Evolutionary conservation across 2,113 vertebrate genomes (phyloP), one percentile per base, ranked within the genome.

Genomic region (Syngnathus scovelli): DNA sequence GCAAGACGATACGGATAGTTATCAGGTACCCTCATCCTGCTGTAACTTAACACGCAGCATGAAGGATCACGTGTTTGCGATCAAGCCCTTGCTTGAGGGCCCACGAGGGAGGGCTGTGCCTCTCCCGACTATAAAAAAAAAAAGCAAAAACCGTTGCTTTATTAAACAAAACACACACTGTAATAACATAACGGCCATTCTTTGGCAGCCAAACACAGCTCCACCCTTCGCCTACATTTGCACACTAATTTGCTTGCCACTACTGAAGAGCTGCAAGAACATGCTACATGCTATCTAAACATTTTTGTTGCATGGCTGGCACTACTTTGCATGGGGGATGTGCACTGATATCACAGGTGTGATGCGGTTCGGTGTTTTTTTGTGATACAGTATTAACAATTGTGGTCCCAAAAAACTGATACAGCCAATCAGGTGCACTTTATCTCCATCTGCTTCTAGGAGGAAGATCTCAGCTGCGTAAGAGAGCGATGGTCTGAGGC

Each of bases 1-100:
- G 87, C 95, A 95, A 90, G 94, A 92, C 92, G 96, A 98, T 94
- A 94, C 97, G 95, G 97, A 99, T 99, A 99, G 97, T 96, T 99
- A 99, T 89, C 97, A 98, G 97, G 97, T 99, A 99, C 92, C 71
- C 61, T 79, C 69, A 77, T 90, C 76, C 85, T 91, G 89, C 89
- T 89, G 78, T 91, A 89, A 76, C 83, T 90, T 87, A 90, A 60
- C 66, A 56, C 90, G 80, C 85, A 91, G 94, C 94, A 95, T 95
- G 95, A 92, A 89, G 91, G 69, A 92, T 89, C 90, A 92, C 87
- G 85, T 89, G 91, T 89, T 66, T 52, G 63, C 63, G 1, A 49
- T 27, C 6, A 64, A 78, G 75, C 74, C 76, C 64, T 75, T 70
- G 77, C 75, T 23, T 78, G 67, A 82, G 72, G 67, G 70, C 70